A percentile compares a stretch with the other conserved stretches of the same genome.
phyloP scores from a whole-genome alignment of 2,888 invertebrate genomes.

The Scrobipalpa costella region DNA sequence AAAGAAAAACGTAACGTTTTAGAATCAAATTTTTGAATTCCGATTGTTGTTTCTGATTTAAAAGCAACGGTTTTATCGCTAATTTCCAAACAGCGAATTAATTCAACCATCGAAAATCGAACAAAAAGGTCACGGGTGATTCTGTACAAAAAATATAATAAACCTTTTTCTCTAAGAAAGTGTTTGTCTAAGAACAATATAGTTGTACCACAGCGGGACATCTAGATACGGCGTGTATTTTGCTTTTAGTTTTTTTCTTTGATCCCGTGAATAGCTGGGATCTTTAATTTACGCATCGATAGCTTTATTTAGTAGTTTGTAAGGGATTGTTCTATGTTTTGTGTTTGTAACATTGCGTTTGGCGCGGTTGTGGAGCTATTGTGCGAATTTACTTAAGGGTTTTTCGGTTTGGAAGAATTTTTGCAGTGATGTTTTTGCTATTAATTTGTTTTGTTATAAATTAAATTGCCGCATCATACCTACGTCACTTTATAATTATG shows the following conservation, averaged over 20 bases:
- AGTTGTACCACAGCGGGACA: conserved; percentile 75
- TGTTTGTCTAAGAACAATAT: conserved; percentile 79
- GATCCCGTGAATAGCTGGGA: conserved; percentile 68
- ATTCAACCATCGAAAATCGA: conserved; percentile 69
- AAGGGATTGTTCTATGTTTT: conserved; percentile 67
- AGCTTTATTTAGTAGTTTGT: conserved; percentile 71
- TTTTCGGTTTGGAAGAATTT: conserved; percentile 36
- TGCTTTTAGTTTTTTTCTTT: conserved; percentile 42
- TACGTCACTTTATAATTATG: too few relatives aligned
- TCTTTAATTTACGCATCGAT: conserved; percentile 80
- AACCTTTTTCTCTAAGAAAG: conserved; percentile 68
- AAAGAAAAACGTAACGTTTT: not conserved
- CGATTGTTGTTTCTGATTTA: conserved; percentile 29
- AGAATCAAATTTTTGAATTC: conserved; percentile 20
- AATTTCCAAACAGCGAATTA: conserved; percentile 60
- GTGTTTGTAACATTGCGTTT: conserved; percentile 70
- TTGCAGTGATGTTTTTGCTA: conserved; percentile 13
- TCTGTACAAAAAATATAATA: conserved; percentile 69
- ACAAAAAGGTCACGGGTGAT: conserved; percentile 57
- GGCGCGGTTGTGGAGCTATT: conserved; percentile 47
- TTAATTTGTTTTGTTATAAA: not conserved
- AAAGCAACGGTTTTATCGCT: conserved; percentile 43
- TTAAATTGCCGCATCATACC: too few relatives aligned
- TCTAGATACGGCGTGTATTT: conserved; percentile 50
- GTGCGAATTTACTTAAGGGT: conserved; percentile 42